phyloP scores from a whole-genome alignment of 2,888 invertebrate species.

The Drosophila hamatofila region DNA sequence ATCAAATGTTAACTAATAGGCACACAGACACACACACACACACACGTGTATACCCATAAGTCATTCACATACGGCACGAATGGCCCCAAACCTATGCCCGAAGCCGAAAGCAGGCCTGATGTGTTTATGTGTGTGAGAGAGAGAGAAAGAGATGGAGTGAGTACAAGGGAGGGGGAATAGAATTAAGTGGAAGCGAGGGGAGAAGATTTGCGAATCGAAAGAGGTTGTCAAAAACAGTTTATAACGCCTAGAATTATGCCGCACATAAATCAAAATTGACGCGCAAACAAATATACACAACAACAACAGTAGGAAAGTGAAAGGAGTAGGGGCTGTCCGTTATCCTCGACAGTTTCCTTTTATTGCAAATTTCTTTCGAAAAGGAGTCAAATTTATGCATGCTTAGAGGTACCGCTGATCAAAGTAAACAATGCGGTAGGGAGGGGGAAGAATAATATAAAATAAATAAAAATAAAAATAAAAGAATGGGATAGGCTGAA shows the following conservation, averaged over 20 bases:
- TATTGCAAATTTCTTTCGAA: slow-evolving; percentile 37
- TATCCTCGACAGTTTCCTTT: slow-evolving; percentile 6
- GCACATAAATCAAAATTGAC: slow-evolving; percentile 79
- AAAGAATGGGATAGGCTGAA: neutral
- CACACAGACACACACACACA: slow-evolving; percentile 36
- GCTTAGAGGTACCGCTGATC: slow-evolving; percentile 49
- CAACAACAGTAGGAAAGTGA: neutral
- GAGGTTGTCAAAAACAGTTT: slow-evolving; percentile 76
- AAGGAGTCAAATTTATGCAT: slow-evolving; percentile 62
- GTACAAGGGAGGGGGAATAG: neutral
- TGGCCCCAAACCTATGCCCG: slow-evolving; percentile 8
- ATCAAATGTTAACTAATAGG: slow-evolving; percentile 54
- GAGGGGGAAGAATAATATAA: neutral
- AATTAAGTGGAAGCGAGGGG: neutral
- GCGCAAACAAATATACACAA: slow-evolving; percentile 62
- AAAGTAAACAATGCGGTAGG: slow-evolving; percentile 32
- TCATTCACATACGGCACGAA: slow-evolving; percentile 7
- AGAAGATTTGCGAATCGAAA: slow-evolving; percentile 23
- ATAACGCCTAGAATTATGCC: slow-evolving; percentile 77
- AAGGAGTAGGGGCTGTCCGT: neutral
- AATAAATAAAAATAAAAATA: neutral
- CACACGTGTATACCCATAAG: slow-evolving; percentile 31
- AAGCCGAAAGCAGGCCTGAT: slow-evolving; percentile 20
- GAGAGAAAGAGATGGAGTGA: neutral
- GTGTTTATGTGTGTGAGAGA: neutral